Percentiles rank a stretch among this genome's conserved stretches.
Evolutionary conservation across 2,113 vertebrate species (phyloP).

Genomic region (Tupaia chinensis): DNA sequence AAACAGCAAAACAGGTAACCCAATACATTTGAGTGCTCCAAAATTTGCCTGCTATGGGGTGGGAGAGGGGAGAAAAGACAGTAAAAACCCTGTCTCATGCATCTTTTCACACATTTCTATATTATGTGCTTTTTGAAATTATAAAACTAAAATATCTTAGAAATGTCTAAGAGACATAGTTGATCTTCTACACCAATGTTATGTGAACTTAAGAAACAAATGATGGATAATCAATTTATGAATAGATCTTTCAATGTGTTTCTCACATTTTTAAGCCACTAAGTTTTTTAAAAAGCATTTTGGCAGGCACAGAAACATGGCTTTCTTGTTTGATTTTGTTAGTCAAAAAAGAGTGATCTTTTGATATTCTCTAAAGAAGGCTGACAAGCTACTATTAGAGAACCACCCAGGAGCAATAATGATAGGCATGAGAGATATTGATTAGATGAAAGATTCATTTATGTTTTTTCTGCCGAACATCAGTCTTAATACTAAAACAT

Average conservation of each 20-base stretch:
- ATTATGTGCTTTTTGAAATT: not conserved
- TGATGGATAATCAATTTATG: not conserved
- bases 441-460: conserved; percentile 59
- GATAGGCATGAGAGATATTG: conserved; percentile 32
- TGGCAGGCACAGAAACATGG: conserved; percentile 36
- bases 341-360: conserved; percentile 14
- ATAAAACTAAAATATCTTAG: not conserved
- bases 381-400: conserved; percentile 13
- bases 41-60: not conserved
- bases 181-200: conserved; percentile 5
- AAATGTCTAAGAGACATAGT: conserved; percentile 54
- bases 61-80: too few species aligned
- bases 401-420: conserved; percentile 25
- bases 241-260: conserved; percentile 2
- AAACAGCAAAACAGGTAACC: not conserved
- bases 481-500: conserved; percentile 52
- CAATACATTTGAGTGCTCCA: not conserved
- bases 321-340: conserved; percentile 57
- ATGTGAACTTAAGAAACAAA: conserved; percentile 19
- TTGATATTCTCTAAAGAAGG: conserved; percentile 30
- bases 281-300: conserved; percentile 44
- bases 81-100: not conserved
- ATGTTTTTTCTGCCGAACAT: conserved; percentile 55
- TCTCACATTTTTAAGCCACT: conserved; percentile 46
- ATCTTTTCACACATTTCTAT: not conserved